Conservation (phyloP, 2,113 vertebrate species). For the Podilymbus podiceps region DNA sequence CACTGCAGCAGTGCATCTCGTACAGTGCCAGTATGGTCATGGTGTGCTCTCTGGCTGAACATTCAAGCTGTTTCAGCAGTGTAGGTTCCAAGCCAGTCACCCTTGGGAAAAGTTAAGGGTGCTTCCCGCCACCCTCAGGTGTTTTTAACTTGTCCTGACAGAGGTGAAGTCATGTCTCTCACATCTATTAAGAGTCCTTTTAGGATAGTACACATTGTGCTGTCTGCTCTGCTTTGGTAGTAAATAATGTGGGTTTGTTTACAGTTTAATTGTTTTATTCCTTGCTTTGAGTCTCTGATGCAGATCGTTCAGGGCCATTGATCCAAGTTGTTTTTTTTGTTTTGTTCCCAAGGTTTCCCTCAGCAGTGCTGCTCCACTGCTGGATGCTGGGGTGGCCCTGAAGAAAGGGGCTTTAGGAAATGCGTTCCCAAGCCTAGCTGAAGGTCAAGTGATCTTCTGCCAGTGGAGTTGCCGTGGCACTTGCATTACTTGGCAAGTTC, state of each 20-base stretch:
- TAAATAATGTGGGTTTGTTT: not conserved
- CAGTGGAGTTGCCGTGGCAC: not conserved
- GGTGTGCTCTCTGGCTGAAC: not conserved
- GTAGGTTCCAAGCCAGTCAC: rapidly evolving
- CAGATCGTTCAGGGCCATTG: not conserved
- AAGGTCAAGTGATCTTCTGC: not conserved
- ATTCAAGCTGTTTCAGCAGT: not conserved
- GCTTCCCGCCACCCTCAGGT: not conserved
- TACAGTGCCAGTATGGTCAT: rapidly evolving
- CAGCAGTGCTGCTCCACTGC: not conserved
- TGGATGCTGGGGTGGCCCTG: not conserved
- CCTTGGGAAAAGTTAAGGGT: not conserved
- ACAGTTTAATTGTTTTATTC: not conserved
- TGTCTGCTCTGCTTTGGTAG: not conserved
- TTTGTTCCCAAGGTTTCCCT: not conserved
- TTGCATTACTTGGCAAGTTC: not conserved
- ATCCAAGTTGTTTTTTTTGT: not conserved
- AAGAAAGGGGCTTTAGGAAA: not conserved
- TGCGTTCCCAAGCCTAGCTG: not conserved
- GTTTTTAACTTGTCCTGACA: not conserved
- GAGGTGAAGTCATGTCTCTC: not conserved
- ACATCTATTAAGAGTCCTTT: not conserved
- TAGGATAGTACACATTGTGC: not conserved
- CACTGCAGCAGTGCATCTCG: not conserved
- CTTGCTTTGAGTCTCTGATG: not conserved